A percentile compares a stretch with the other conserved stretches of the same genome.
phyloP scores from a whole-genome alignment of 2,888 invertebrate species.

The Orthonevra nobilis region DNA sequence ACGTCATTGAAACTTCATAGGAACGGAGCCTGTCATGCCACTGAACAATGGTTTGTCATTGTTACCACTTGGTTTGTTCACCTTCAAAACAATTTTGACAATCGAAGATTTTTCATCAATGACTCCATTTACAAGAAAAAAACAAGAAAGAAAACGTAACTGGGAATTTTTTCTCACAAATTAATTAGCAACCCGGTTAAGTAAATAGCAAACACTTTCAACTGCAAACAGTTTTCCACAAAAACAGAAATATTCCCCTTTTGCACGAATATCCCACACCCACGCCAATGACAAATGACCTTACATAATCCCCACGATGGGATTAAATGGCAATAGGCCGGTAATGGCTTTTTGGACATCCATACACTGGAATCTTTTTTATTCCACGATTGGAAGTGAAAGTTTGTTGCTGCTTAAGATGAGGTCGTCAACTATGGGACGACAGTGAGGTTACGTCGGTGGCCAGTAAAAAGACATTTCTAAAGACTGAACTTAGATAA shows the following conservation, averaged over 20 bases:
- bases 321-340: conserved; percentile 27
- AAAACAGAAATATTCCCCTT: conserved; percentile 20
- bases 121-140: conserved; percentile 5
- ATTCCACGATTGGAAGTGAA: conserved; percentile 43
- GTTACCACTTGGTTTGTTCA: conserved; percentile 9
- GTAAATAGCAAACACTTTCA: conserved; percentile 18
- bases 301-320: conserved; percentile 37
- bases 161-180: neutral
- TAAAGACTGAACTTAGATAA: neutral
- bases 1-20: conserved; percentile 24
- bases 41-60: conserved; percentile 17
- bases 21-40: conserved; percentile 16
- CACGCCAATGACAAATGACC: conserved; percentile 18
- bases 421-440: neutral
- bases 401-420: conserved; percentile 43
- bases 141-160: too few relatives aligned
- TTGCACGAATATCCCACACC: conserved; percentile 31
- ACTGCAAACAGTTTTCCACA: conserved; percentile 24
- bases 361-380: neutral
- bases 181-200: conserved; percentile 28
- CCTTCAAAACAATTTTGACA: conserved; percentile 23
- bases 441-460: neutral
- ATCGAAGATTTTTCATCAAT: conserved; percentile 21
- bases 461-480: neutral
- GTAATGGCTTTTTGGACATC: conserved; percentile 42